phyloP scores from a whole-genome alignment of 53 echinoderm and acorn worm genomes.

The Glandiceps talaboti region DNA sequence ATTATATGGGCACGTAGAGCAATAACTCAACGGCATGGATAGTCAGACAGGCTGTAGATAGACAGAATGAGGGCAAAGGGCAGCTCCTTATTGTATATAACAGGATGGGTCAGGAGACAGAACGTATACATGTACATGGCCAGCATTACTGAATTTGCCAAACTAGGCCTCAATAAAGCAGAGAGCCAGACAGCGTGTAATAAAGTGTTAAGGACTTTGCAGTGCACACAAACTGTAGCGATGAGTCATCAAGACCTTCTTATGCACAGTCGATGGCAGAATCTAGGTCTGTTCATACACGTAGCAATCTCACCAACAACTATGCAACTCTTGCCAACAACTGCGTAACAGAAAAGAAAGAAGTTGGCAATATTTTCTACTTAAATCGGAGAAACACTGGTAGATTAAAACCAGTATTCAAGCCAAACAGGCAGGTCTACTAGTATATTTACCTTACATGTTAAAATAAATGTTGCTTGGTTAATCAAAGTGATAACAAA shows the following conservation, averaged over 20 bases:
- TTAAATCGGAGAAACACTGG: no score
- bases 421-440: no score
- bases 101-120: background rate
- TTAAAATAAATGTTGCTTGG: no score
- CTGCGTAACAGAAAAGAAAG: no score
- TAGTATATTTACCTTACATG: no score
- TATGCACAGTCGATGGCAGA: background rate
- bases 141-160: background rate
- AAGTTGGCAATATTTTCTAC: no score
- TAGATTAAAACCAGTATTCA: no score
- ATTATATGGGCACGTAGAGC: background rate
- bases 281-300: background rate
- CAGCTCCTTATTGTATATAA: background rate
- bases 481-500: no score
- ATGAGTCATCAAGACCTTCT: background rate
- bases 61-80: background rate
- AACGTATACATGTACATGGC: background rate
- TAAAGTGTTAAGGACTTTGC: background rate
- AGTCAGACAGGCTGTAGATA: background rate
- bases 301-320: no score
- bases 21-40: background rate
- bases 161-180: background rate
- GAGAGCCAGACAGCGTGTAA: background rate
- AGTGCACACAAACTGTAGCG: background rate
- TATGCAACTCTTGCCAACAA: background rate